These are phyloP conservation scores for Aspidiotus rigidus DNA, from an alignment of 2,888 invertebrate species.

Conservation along the genomic window DNA sequence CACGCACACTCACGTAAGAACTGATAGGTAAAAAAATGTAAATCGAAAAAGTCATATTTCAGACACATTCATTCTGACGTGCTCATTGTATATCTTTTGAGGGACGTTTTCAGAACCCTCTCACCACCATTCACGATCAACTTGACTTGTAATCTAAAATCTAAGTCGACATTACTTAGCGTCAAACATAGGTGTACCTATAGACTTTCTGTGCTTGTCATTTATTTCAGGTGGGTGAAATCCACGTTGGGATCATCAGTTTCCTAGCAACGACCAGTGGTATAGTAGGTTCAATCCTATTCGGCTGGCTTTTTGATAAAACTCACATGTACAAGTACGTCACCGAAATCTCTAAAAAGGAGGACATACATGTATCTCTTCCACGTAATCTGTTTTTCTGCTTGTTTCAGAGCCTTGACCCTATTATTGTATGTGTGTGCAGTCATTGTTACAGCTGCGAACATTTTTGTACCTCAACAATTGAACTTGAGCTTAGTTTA, in stretches of 20 bases:
- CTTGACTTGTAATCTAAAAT: too few species aligned
- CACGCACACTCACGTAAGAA: too few species aligned
- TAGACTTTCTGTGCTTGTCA: too few species aligned
- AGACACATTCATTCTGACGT: too few species aligned
- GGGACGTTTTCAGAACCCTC: too few species aligned
- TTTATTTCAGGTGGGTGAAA: slow-evolving; percentile 45
- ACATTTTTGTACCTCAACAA: slow-evolving; percentile 75
- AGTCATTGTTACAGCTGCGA: slow-evolving; percentile 80
- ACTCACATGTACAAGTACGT: slow-evolving; percentile 58
- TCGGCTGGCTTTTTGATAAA: slow-evolving; percentile 55
- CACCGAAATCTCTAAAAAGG: not conserved
- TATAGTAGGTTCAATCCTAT: slow-evolving; percentile 54
- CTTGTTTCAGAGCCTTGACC: slow-evolving; percentile 68
- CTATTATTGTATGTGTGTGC: slow-evolving; percentile 82
- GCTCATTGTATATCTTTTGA: too few species aligned
- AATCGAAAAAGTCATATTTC: too few species aligned
- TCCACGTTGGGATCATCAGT: slow-evolving; percentile 54
- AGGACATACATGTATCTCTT: not conserved
- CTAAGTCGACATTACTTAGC: too few species aligned
- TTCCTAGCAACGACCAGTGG: slow-evolving; percentile 54
- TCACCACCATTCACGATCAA: too few species aligned
- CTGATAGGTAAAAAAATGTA: too few species aligned
- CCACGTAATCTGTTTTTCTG: not conserved
- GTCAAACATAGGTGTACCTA: too few species aligned
- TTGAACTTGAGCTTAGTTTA: slow-evolving; percentile 74